phyloP scores from a whole-genome alignment of 2,888 invertebrate species.

The Leucophenga maculata region DNA sequence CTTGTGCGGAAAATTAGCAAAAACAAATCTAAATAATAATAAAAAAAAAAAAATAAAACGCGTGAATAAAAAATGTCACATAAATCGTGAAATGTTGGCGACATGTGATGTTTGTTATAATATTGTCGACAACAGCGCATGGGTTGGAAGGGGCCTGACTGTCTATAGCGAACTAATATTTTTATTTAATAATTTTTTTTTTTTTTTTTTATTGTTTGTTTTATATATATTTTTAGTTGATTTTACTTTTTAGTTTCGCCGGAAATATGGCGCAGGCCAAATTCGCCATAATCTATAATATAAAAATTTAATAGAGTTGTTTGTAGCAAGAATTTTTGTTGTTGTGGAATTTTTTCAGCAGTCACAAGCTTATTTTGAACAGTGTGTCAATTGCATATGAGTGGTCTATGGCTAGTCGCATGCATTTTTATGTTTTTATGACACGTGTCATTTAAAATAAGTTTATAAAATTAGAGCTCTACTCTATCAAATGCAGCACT shows the following conservation, averaged over 20 bases:
- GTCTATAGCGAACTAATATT: not conserved
- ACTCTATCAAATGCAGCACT: not conserved
- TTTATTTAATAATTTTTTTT: constrained; percentile 11
- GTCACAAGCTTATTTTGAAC: too few species aligned
- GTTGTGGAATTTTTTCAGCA: too few species aligned
- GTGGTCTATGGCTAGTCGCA: constrained; percentile 2
- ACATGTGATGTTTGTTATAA: constrained; percentile 8
- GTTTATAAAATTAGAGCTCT: not conserved
- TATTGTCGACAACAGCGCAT: not conserved
- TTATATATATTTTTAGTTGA: not conserved
- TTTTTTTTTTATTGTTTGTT: not conserved
- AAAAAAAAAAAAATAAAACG: constrained; percentile 28
- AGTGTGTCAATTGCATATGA: not conserved
- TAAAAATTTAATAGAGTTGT: not conserved
- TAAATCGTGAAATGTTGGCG: constrained; percentile 46
- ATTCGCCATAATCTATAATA: not conserved
- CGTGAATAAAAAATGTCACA: constrained; percentile 48
- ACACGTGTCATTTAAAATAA: not conserved
- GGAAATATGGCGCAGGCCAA: not conserved
- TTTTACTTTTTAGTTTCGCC: not conserved
- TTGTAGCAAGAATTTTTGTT: too few species aligned
- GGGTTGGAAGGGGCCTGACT: not conserved
- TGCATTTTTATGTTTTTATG: not conserved
- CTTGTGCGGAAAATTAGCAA: not conserved
- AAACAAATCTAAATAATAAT: constrained; percentile 1